Evolutionary conservation across 2,797 vertebrate genomes (phyloP).

Genomic region (Cirrhinus mrigala): DNA sequence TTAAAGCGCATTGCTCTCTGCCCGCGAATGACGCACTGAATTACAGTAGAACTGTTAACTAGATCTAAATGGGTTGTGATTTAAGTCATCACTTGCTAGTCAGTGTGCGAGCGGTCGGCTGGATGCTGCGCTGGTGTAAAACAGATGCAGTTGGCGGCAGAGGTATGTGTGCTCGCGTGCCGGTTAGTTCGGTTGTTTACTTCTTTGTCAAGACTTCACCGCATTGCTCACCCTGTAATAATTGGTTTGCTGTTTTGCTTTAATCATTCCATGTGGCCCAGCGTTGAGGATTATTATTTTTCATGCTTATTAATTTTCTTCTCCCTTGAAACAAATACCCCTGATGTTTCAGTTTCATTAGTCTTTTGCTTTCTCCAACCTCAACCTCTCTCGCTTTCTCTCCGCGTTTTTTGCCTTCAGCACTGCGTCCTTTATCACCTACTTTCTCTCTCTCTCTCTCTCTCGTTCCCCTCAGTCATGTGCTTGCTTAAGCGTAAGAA

Average conservation of each 20-base stretch:
- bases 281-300: conserved; percentile 70
- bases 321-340: conserved; percentile 71
- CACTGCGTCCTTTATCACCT: background rate
- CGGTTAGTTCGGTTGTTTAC: conserved; percentile 63
- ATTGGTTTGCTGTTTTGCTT: conserved; percentile 68
- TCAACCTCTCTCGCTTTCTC: conserved; percentile 11
- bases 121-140: conserved; percentile 1
- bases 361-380: conserved; percentile 48
- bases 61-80: conserved; percentile 43
- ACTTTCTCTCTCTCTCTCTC: background rate
- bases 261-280: conserved; percentile 66
- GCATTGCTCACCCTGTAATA: conserved; percentile 60
- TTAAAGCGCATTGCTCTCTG: background rate
- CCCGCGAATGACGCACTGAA: background rate
- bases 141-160: conserved; percentile 40
- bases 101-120: conserved; percentile 18
- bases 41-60: conserved; percentile 35
- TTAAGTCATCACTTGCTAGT: conserved; percentile 37
- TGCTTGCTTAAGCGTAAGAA: conserved; percentile 28
- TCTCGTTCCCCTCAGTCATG: conserved; percentile 21
- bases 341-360: conserved; percentile 66
- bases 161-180: conserved; percentile 58
- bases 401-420: background rate
- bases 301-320: conserved; percentile 73
- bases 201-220: conserved; percentile 58